Conservation (phyloP, 2,113 vertebrate genomes). For the Psilopsiagon aurifrons region DNA sequence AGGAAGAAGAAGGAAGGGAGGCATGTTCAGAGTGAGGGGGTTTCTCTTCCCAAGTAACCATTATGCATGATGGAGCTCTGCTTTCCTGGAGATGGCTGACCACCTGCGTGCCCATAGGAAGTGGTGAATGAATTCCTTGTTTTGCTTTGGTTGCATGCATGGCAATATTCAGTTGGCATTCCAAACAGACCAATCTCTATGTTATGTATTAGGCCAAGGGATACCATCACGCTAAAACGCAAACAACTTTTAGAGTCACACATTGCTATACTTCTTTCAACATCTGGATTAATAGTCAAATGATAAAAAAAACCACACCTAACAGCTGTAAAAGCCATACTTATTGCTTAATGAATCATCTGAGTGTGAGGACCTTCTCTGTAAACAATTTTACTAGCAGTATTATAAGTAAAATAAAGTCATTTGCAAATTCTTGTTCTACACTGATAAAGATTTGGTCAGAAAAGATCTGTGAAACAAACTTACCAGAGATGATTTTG, state of each 20-base stretch:
- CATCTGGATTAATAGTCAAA: not conserved
- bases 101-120: not conserved
- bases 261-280: not conserved
- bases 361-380: not conserved
- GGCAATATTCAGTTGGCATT: not conserved
- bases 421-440: not conserved
- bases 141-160: not conserved
- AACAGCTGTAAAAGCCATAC: not conserved
- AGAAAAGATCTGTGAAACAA: not conserved
- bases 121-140: not conserved
- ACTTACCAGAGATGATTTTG: not conserved
- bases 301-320: not conserved
- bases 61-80: accelerated
- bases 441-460: not conserved
- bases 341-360: not conserved
- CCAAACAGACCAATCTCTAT: not conserved
- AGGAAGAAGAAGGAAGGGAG: not conserved
- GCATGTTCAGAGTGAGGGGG: not conserved
- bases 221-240: not conserved
- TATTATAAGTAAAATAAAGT: not conserved
- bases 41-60: not conserved
- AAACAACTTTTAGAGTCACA: not conserved
- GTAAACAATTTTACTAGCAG: not conserved
- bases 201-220: not conserved
- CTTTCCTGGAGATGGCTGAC: not conserved